These are phyloP conservation scores for Meiosimyza decipiens DNA, from an alignment of 2,888 invertebrate genomes.

Conservation along the genomic window DNA sequence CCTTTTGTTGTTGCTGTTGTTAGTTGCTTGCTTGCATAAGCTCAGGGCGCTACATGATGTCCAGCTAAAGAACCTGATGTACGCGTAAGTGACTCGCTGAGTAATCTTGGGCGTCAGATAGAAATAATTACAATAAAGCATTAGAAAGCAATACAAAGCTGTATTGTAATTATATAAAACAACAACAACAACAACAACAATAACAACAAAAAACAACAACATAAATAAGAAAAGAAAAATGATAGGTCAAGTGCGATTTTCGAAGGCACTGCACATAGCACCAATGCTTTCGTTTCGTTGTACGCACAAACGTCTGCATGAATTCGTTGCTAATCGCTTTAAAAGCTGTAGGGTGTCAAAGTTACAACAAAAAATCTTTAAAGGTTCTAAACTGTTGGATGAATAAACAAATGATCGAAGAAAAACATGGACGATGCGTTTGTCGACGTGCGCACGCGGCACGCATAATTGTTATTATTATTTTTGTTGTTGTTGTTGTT, in stretches of 20 bases:
- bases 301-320: no score
- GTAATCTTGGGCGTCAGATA: background rate
- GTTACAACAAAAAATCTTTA: conserved; percentile 2
- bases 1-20: conserved; percentile 1
- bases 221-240: background rate
- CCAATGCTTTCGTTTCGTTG: no score
- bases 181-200: background rate
- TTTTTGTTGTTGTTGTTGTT: no score
- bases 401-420: conserved; percentile 10
- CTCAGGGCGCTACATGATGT: conserved; percentile 4
- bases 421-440: background rate
- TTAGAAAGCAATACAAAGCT: background rate
- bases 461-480: conserved; percentile 17
- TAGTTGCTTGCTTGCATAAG: conserved; percentile 6
- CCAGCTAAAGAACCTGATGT: conserved; percentile 1
- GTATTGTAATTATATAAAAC: conserved; percentile 16
- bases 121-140: background rate
- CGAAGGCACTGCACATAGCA: no score
- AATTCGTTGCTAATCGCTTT: no score
- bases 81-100: background rate
- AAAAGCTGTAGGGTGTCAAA: no score
- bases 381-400: conserved; percentile 18
- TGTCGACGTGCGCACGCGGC: conserved; percentile 13
- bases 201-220: conserved; percentile 1
- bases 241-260: no score